Percentiles rank a stretch among this genome's conserved stretches.
Evolutionary conservation across 2,888 invertebrate genomes (phyloP).

Genomic region (Teleiodes luculella): DNA sequence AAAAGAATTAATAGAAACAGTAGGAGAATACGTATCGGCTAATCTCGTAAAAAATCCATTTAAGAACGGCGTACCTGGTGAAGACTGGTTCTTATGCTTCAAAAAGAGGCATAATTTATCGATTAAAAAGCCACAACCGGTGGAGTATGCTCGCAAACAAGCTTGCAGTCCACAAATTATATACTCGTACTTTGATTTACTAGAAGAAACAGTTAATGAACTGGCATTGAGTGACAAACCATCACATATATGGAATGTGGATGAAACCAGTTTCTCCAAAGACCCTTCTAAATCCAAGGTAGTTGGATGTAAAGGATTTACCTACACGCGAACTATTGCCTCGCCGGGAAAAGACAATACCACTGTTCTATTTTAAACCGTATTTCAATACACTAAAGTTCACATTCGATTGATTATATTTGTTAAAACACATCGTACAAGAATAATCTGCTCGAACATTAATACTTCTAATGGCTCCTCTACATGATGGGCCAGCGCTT

Average conservation of each 20-base stretch:
- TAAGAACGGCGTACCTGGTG: constrained; percentile 30
- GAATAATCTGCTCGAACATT: no score
- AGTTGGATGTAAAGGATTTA: constrained; percentile 5
- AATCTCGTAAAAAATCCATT: constrained; percentile 34
- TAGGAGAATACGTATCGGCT: constrained; percentile 29
- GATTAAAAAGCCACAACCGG: constrained; percentile 42
- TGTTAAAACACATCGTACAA: no score
- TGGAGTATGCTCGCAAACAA: constrained; percentile 26
- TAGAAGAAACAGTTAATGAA: constrained; percentile 22
- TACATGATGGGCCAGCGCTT: no score
- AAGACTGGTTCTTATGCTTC: constrained; percentile 37
- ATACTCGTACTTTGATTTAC: constrained; percentile 7
- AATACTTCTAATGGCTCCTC: no score
- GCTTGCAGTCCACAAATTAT: constrained; percentile 1
- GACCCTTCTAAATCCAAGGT: constrained; percentile 5
- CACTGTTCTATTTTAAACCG: no score
- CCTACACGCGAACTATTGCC: constrained; percentile 22
- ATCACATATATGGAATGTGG: background rate
- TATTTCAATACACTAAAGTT: no score
- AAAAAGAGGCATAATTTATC: constrained; percentile 34
- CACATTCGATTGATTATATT: no score
- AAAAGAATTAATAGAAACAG: constrained; percentile 33
- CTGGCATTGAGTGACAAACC: constrained; percentile 7
- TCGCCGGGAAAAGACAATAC: constrained; percentile 30
- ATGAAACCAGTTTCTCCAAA: constrained; percentile 6